phyloP scores from a whole-genome alignment of 2,113 vertebrate species.

The Toxotes jaculatrix region DNA sequence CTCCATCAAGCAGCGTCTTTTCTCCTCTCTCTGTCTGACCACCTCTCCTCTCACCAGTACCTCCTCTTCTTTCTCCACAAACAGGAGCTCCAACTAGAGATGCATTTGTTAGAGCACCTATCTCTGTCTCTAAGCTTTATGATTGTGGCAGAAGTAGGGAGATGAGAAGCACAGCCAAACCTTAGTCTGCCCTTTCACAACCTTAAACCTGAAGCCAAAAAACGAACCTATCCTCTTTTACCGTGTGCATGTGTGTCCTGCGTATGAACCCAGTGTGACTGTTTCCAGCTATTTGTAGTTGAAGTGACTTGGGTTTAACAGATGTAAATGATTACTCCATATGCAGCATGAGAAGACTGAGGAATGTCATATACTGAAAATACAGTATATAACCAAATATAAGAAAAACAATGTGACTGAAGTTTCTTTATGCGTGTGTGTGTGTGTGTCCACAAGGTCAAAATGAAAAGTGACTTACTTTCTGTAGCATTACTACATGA shows the following conservation, averaged over 20 bases:
- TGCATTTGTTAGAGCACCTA: conserved; percentile 18
- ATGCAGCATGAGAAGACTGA: not conserved
- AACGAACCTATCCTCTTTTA: not conserved
- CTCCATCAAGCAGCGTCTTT: not conserved
- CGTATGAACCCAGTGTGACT: not conserved
- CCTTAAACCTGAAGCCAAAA: not conserved
- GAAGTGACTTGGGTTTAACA: not conserved
- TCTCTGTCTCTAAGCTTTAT: conserved; percentile 11
- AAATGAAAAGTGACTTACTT: not conserved
- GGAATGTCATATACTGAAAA: not conserved
- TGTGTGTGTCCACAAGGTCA: not conserved
- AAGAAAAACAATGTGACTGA: not conserved
- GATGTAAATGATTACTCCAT: not conserved
- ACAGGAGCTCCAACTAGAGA: conserved; percentile 10
- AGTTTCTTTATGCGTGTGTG: not conserved
- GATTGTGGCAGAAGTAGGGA: conserved; percentile 13
- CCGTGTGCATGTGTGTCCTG: not conserved
- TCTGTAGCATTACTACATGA: not conserved
- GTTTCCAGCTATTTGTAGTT: not conserved
- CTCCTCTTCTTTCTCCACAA: conserved; percentile 18
- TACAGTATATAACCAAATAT: not conserved
- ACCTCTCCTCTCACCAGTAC: conserved; percentile 1
- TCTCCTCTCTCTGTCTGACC: conserved; percentile 1
- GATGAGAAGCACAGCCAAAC: not conserved
- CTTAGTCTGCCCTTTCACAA: not conserved